These are phyloP conservation scores for Cydia amplana DNA, from an alignment of 1,140 invertebrate genomes.

Conservation along the genomic window DNA sequence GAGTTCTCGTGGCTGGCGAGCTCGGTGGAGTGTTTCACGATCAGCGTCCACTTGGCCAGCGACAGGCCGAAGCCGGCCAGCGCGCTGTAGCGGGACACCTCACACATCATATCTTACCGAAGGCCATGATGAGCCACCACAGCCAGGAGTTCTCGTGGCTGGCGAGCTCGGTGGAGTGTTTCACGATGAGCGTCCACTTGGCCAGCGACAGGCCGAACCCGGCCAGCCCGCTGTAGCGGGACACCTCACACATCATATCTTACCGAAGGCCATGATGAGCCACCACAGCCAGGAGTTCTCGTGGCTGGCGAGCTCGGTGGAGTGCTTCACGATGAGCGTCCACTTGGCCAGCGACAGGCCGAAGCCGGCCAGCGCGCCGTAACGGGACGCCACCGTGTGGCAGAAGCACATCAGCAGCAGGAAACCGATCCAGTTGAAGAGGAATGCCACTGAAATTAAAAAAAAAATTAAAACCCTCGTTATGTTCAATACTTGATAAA, in stretches of 20 bases:
- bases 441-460: slow-evolving; percentile 60
- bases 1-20: slow-evolving; percentile 90
- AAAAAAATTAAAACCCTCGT: too few relatives aligned
- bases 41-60: too few relatives aligned
- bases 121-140: slow-evolving; percentile 94
- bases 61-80: too few relatives aligned
- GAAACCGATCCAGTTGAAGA: slow-evolving; percentile 97
- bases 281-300: slow-evolving; percentile 95
- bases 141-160: slow-evolving; percentile 93
- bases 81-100: too few relatives aligned
- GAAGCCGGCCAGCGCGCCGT: slow-evolving; percentile 95
- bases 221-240: slow-evolving; percentile 93
- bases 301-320: slow-evolving; percentile 89
- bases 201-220: slow-evolving; percentile 95
- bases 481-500: too few relatives aligned
- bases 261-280: slow-evolving; percentile 93
- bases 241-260: slow-evolving; percentile 80
- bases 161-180: slow-evolving; percentile 91
- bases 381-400: slow-evolving; percentile 94
- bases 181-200: slow-evolving; percentile 97
- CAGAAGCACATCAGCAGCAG: slow-evolving; percentile 95
- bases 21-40: too few relatives aligned
- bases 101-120: slow-evolving; percentile 87
- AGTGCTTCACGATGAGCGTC: slow-evolving; percentile 95
- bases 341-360: slow-evolving; percentile 95